Conservation (phyloP, 2,888 invertebrate species). For the Rhabditoides inermis region DNA sequence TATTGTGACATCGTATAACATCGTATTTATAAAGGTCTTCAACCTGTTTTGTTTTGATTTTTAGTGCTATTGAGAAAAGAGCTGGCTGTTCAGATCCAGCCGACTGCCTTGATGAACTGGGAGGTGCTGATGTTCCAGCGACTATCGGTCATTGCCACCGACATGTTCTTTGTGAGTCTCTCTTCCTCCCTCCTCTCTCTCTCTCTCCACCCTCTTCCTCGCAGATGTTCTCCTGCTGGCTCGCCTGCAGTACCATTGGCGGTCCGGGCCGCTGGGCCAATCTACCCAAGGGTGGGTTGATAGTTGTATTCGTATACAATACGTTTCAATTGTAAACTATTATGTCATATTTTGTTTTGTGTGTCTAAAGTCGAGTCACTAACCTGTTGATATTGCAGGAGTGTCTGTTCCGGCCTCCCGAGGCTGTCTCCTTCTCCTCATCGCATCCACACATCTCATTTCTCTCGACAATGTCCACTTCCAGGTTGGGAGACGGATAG, state of each 20-base stretch:
- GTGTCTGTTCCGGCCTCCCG: too few species aligned
- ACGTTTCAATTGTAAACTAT: too few species aligned
- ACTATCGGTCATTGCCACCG: conserved; percentile 75
- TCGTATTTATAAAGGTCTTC: too few species aligned
- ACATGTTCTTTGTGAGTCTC: conserved; percentile 66
- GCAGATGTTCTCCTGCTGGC: conserved; percentile 14
- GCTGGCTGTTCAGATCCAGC: too few species aligned
- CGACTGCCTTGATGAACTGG: too few species aligned
- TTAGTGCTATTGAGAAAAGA: too few species aligned
- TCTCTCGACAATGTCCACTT: conserved; percentile 73
- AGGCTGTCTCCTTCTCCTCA: conserved; percentile 11
- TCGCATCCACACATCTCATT: conserved; percentile 64
- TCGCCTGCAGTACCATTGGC: conserved; percentile 14
- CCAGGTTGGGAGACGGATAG: conserved; percentile 58
- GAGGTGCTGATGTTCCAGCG: conserved; percentile 73
- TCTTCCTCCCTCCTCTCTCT: conserved; percentile 71
- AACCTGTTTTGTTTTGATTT: too few species aligned
- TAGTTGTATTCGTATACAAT: too few species aligned
- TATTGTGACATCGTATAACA: too few species aligned
- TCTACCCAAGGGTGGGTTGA: conserved; percentile 2
- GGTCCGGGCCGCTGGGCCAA: conserved; percentile 1
- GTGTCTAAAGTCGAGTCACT: too few species aligned
- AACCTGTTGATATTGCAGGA: too few species aligned
- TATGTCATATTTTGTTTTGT: too few species aligned
- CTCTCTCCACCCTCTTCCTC: neutral